Base-by-base conservation (phyloP, 2,113 vertebrate species). In the Dromas ardeola region DNA sequence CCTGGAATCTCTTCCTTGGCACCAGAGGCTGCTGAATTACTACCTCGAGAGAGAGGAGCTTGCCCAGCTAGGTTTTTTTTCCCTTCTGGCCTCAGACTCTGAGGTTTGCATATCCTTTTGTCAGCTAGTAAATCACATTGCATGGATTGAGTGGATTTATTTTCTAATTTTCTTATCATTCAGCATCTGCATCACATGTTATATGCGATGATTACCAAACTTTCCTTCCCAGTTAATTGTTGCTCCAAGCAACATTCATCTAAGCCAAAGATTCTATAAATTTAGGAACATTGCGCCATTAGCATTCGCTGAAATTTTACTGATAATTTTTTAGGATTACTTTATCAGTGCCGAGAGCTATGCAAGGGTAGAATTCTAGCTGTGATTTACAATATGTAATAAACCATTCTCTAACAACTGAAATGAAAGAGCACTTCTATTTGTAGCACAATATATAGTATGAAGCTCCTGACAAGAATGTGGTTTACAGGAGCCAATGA, bases 1-100 rank as follows among this genome's bases (percentile, higher is more conserved):
- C 96, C 92, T 97, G 78, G 61, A 95, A 71, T 81, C 71, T 77
- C 88, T 95, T 96, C 90, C 78, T 95, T 97, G 93, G 96, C 95
- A 85, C 40, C n/a, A 66, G 90, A 90, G 56, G 19, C 72, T 97
- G 40, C 95, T 88, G 81, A 88, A 83, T 71, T 56, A 21, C 38
- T 78, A 21, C 36, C 50, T 70, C 42, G 34, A 29, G 45, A 93
- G 66, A 50, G 19, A 86, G 53, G 6, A 93, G 25, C n/a, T 67
- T 86, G 47, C 42, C 53, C 65, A 94, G 58, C 26, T 5, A 80
- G 25, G 1, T 11, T 4, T 3, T 5, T 30, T 65, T 22, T 52
- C 34, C 34, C 58, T 87, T 45, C 23, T 81, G 50, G 56, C 23
- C 53, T 58, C 49, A 66, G 26, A 77, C n/a, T 81, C 40, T 43